These are phyloP conservation scores for Drosophila azteca DNA, from an alignment of 1,140 invertebrate genomes.

Conservation along the genomic window DNA sequence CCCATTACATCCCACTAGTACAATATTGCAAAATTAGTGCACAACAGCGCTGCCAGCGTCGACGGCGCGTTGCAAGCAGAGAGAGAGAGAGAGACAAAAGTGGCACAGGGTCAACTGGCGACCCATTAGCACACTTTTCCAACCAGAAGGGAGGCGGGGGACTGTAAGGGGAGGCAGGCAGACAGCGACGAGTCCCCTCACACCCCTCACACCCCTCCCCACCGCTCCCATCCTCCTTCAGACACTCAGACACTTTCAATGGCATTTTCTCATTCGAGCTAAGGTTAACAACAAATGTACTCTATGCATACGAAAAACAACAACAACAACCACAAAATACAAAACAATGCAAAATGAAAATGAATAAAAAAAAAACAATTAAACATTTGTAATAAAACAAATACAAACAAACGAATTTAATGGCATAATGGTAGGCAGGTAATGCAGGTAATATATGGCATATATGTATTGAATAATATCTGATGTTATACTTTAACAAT, in stretches of 20 bases:
- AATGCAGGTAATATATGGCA: too few species aligned
- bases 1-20: conserved; percentile 13
- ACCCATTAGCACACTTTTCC: conserved; percentile 83
- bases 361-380: conserved; percentile 7
- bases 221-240: too few species aligned
- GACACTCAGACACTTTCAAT: conserved; percentile 56
- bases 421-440: too few species aligned
- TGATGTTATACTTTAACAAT: too few species aligned
- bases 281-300: conserved; percentile 67
- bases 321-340: conserved; percentile 35
- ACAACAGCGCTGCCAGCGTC: conserved; percentile 46
- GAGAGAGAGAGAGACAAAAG: conserved; percentile 30
- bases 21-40: conserved; percentile 66
- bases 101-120: conserved; percentile 81
- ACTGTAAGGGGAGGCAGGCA: conserved; percentile 29
- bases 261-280: conserved; percentile 62
- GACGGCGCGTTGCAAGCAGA: conserved; percentile 23
- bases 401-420: not conserved
- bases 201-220: too few species aligned
- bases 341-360: not conserved
- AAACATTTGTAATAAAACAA: conserved; percentile 14
- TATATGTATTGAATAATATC: too few species aligned
- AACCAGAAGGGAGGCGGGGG: conserved; percentile 19
- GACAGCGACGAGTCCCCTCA: conserved; percentile 10
- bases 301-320: conserved; percentile 8